Base-by-base conservation (phyloP, 2,113 vertebrate genomes). In the Cyanoderma ruficeps region DNA sequence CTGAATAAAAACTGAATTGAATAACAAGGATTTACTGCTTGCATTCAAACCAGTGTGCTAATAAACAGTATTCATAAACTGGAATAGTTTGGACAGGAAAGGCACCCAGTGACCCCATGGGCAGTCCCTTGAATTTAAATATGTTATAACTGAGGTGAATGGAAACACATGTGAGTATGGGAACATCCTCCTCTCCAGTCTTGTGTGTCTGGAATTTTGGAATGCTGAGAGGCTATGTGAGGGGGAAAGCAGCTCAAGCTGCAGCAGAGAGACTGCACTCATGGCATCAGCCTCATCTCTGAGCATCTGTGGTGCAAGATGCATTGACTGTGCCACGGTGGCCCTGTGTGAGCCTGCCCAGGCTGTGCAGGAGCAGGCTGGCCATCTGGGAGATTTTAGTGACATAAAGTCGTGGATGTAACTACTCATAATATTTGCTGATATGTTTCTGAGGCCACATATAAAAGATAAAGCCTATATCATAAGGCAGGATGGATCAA, bases 271-370 rank as follows among this genome's bases (percentile, higher is more conserved):
- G n/a, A 25, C 33, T 30, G n/a, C 17, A 9, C 15, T 37, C 39
- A 2, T 3, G 39, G 60, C 64, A 67, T 35, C 31, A 47, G 37
- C n/a, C 33, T 37, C 8, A 27, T 20, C 13, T 24, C 3, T 3
- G 33, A 77, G 35, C 42, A 20, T 35, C 72, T 53, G 31, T 6
- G 1, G 2, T 2, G 11, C 5, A 4, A 0, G 4, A 24, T 18
- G 14, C n/a, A 4, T 24, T 8, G 44, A 10, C 3, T 12, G 56
- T 4, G 3, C 14, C 31, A 22, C 0, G 0, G n/a, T n/a, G 71
- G 39, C 27, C 41, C 21, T 35, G 27, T 24, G 3, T 22, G 59
- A 69, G 41, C 59, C n/a, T 24, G 18, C 20, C 65, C 22, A 27
- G 25, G 16, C 6, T 39, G 33, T 42, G 39, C 87, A 85, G 70